These are phyloP conservation scores for Mythimna loreyi DNA, from an alignment of 2,888 invertebrate genomes.

Conservation along the genomic window DNA sequence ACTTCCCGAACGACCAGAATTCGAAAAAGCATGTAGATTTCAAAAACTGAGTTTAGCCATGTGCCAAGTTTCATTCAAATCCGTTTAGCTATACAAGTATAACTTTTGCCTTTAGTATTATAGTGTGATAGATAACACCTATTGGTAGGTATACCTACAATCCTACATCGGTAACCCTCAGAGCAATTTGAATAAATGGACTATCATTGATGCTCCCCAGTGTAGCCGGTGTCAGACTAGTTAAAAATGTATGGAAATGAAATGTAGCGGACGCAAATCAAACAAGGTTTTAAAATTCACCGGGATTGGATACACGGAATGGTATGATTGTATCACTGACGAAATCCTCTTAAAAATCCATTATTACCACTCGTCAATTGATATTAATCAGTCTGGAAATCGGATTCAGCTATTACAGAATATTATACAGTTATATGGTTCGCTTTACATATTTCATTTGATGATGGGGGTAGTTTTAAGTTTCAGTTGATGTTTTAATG, in stretches of 20 bases:
- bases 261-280: slow-evolving; percentile 45
- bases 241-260: slow-evolving; percentile 50
- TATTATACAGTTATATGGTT: neutral
- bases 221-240: slow-evolving; percentile 25
- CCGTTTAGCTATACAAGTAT: too few relatives aligned
- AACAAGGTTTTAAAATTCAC: slow-evolving; percentile 28
- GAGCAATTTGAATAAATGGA: slow-evolving; percentile 51
- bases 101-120: too few relatives aligned
- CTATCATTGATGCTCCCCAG: slow-evolving; percentile 44
- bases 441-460: slow-evolving; percentile 3
- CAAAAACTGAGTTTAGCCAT: too few relatives aligned
- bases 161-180: slow-evolving; percentile 41
- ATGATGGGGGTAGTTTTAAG: neutral
- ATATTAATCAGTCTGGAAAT: slow-evolving; percentile 23
- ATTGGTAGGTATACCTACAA: neutral
- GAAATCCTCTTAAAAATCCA: slow-evolving; percentile 22
- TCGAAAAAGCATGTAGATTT: too few relatives aligned
- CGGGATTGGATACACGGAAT: slow-evolving; percentile 15
- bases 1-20: too few relatives aligned
- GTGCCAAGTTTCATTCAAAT: too few relatives aligned
- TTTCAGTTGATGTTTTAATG: neutral
- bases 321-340: slow-evolving; percentile 20
- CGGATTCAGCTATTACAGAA: slow-evolving; percentile 15
- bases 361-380: slow-evolving; percentile 26
- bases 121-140: neutral